Evolutionary conservation across 2,888 invertebrate species (phyloP), one percentile per base, ranked within the genome.

Genomic region (Tetheella fluctuosa): DNA sequence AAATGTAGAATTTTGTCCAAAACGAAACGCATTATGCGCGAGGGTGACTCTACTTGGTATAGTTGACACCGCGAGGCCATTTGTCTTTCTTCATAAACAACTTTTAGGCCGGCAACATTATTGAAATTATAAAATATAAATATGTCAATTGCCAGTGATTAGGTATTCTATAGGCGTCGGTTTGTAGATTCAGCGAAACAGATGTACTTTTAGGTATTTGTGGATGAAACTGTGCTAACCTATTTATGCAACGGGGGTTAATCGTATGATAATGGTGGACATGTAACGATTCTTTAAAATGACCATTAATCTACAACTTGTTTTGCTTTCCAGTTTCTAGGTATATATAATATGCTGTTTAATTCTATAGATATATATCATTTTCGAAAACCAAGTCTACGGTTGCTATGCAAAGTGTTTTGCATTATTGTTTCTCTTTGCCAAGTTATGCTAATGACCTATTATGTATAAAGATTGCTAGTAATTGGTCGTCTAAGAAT

Each of bases 171-270:
- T n/a, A 48, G 28, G 54, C n/a, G 17, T 54, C 30, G 5, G 54
- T 2, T 30, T 28, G 28, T 7, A 15, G 55, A 13, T n/a, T 55
- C 34, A 20, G 55, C 34, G 12, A 23, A 34, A 20, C 55, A 55
- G 55, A 55, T 55, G 17, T 56, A 59, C 64, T 57, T 59, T 64
- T 59, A 57, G 59, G 64, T 63, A 60, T 69, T 74, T 67, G 53
- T 60, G 58, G 25, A 55, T 65, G 59, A 62, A 77, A 81, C 73
- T 84, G 81, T 85, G 80, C 83, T 66, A 68, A 62, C 68, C 71
- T 77, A 72, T 74, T 81, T 84, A 84, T 86, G 71, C 84, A 67
- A 59, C 66, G 57, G 67, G 76, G 80, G 80, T 78, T 85, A 86
- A 84, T 74, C 79, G 61, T 77, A 88, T 88, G 84, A 37, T 79